phyloP scores from a whole-genome alignment of 2,888 invertebrate genomes.

The Melieria crassipennis region DNA sequence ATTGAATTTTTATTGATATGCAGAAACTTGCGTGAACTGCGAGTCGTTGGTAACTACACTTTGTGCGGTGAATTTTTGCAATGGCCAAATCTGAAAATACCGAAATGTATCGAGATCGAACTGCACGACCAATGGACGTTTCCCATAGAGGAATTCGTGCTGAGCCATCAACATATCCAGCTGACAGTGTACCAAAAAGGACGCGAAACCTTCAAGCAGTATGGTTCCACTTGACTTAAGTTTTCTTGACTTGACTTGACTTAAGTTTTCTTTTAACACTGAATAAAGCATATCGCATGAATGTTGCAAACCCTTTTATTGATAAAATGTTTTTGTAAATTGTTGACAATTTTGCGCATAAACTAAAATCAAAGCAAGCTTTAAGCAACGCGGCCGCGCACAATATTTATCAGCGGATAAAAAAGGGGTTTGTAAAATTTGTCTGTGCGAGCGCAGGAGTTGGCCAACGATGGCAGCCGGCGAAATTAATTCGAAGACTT shows the following conservation, averaged over 20 bases:
- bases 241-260: too few relatives aligned
- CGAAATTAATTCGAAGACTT: conserved; percentile 44
- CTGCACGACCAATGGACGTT: conserved; percentile 36
- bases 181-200: conserved; percentile 28
- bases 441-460: conserved; percentile 3
- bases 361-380: conserved; percentile 27
- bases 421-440: conserved; percentile 31
- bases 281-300: neutral
- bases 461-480: conserved; percentile 32
- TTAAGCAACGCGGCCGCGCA: conserved; percentile 13
- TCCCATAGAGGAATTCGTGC: conserved; percentile 31
- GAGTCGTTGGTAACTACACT: conserved; percentile 41
- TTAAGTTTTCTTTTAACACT: too few relatives aligned
- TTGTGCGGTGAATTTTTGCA: conserved; percentile 37
- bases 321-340: conserved; percentile 31
- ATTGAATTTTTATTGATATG: conserved; percentile 35
- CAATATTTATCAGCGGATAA: conserved; percentile 1
- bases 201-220: too few relatives aligned
- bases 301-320: conserved; percentile 43
- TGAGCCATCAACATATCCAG: conserved; percentile 13
- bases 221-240: too few relatives aligned
- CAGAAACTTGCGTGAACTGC: conserved; percentile 26
- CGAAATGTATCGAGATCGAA: conserved; percentile 37
- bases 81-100: conserved; percentile 10
- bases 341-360: conserved; percentile 12